phyloP scores from a whole-genome alignment of 2,888 invertebrate genomes.

The Athalia cordata region DNA sequence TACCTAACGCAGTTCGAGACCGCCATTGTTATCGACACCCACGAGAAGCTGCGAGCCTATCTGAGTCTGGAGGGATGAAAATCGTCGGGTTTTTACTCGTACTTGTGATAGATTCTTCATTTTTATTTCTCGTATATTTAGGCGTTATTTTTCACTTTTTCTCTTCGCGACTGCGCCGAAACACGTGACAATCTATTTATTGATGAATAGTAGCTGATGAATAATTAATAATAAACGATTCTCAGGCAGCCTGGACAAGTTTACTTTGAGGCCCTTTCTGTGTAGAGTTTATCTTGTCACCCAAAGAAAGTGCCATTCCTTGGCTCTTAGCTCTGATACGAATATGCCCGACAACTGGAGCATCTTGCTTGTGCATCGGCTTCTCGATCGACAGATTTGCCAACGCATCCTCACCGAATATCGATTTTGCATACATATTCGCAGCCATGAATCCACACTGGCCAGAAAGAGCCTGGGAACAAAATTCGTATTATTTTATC shows the following conservation, averaged over 20 bases:
- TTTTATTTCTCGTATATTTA: background rate
- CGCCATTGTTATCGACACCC: background rate
- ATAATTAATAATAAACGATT: conserved; percentile 19
- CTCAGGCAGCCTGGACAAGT: conserved; percentile 69
- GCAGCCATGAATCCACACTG: conserved; percentile 99
- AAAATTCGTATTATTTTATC: conserved; percentile 11
- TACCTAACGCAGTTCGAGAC: conserved; percentile 15
- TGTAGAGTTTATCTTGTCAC: conserved; percentile 97
- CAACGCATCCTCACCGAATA: conserved; percentile 98
- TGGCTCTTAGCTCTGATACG: conserved; percentile 99
- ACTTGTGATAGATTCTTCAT: background rate
- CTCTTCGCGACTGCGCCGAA: background rate
- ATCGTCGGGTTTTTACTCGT: too few relatives aligned
- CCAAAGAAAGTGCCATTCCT: conserved; percentile 99
- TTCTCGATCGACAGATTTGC: conserved; percentile 99
- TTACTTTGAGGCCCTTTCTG: conserved; percentile 80
- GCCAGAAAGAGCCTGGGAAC: conserved; percentile 87
- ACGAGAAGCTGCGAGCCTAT: background rate
- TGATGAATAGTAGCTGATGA: background rate
- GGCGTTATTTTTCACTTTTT: conserved; percentile 18
- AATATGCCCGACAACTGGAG: conserved; percentile 97
- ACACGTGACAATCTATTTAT: conserved; percentile 6
- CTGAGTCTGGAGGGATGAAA: too few relatives aligned
- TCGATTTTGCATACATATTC: conserved; percentile 98
- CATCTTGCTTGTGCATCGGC: conserved; percentile 88